Evolutionary conservation across 2,888 invertebrate genomes (phyloP).

Genomic region (Plusia festucae): DNA sequence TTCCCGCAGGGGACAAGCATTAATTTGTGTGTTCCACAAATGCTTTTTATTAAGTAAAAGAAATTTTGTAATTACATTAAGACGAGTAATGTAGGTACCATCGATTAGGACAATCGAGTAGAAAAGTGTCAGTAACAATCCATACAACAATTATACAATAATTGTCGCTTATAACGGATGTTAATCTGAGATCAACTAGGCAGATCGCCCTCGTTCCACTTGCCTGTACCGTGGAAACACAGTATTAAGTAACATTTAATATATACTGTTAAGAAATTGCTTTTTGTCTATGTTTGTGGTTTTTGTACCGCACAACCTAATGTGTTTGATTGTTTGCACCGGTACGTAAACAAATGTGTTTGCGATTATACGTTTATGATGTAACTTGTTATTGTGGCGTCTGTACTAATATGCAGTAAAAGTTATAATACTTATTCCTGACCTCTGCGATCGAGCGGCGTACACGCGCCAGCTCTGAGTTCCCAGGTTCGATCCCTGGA

Average conservation of each 20-base stretch:
- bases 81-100: neutral
- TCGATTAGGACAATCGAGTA: conserved; percentile 36
- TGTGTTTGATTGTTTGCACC: conserved; percentile 22
- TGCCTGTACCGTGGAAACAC: conserved; percentile 57
- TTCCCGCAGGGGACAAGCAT: too few relatives aligned
- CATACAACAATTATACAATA: conserved; percentile 52
- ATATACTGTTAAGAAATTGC: conserved; percentile 49
- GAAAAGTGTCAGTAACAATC: conserved; percentile 40
- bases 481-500: too few relatives aligned
- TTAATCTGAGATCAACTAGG: conserved; percentile 61
- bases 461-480: too few relatives aligned
- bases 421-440: conserved; percentile 3
- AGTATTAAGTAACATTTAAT: conserved; percentile 61
- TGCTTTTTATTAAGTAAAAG: too few relatives aligned
- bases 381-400: conserved; percentile 28
- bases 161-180: conserved; percentile 60
- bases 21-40: too few relatives aligned
- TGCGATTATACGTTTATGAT: conserved; percentile 11
- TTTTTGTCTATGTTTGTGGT: conserved; percentile 42
- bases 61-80: neutral
- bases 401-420: conserved; percentile 8
- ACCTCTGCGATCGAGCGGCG: too few relatives aligned
- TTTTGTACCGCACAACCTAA: conserved; percentile 24
- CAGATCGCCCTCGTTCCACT: conserved; percentile 66
- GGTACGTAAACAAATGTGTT: conserved; percentile 14